These are phyloP conservation scores for Gymnobelideus leadbeateri DNA, from an alignment of 2,113 vertebrate species.

Conservation along the genomic window DNA sequence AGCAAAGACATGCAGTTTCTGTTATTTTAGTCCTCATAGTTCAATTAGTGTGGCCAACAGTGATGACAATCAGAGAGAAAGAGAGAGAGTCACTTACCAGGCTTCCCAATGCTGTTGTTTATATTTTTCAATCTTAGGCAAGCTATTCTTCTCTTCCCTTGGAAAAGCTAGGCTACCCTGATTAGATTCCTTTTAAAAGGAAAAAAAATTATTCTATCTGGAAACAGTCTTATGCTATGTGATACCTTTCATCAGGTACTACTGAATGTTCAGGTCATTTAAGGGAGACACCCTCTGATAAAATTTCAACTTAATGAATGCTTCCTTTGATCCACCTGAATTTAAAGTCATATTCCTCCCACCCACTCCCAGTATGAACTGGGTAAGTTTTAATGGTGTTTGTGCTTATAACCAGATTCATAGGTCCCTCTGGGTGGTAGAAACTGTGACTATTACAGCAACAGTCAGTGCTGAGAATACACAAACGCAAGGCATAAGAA, in stretches of 20 bases:
- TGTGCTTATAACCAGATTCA: slow-evolving; percentile 78
- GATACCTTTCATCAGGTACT: slow-evolving; percentile 37
- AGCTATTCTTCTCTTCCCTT: slow-evolving; percentile 33
- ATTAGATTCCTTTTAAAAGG: slow-evolving; percentile 68
- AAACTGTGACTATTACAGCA: slow-evolving; percentile 56
- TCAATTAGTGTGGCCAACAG: slow-evolving; percentile 4
- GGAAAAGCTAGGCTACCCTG: slow-evolving; percentile 69
- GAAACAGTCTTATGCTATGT: slow-evolving; percentile 73
- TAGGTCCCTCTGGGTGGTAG: slow-evolving; percentile 1
- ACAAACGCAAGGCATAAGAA: slow-evolving; percentile 48
- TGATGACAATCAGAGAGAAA: background rate
- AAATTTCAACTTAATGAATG: slow-evolving; percentile 71
- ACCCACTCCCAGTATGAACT: background rate
- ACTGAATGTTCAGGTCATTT: slow-evolving; percentile 24
- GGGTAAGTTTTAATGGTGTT: slow-evolving; percentile 36
- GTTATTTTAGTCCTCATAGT: slow-evolving; percentile 43
- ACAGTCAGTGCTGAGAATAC: slow-evolving; percentile 65
- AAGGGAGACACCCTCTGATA: slow-evolving; percentile 20
- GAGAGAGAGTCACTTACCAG: slow-evolving; percentile 13
- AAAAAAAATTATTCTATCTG: slow-evolving; percentile 52
- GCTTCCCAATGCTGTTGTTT: background rate
- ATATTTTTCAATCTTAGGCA: slow-evolving; percentile 60
- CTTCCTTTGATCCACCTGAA: slow-evolving; percentile 66
- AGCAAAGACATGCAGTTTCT: slow-evolving; percentile 31
- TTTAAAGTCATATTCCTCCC: slow-evolving; percentile 12